phyloP scores from a whole-genome alignment of 1,140 invertebrate species.

The Pseudomyrmex concolor region DNA sequence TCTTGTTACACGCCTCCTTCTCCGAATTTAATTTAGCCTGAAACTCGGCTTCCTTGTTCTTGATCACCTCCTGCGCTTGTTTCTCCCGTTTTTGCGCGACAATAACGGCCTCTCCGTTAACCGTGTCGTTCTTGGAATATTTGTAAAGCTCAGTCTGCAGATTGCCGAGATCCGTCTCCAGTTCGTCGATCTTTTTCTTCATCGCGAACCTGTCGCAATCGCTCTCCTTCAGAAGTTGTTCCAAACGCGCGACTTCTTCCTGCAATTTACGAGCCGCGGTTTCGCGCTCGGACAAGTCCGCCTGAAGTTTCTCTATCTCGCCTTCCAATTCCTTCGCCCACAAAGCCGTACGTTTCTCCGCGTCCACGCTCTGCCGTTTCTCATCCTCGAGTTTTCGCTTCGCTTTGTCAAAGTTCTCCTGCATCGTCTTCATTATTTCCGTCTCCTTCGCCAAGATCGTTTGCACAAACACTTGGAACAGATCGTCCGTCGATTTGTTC shows the following conservation, averaged over 20 bases:
- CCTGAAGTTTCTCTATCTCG: conserved; percentile 79
- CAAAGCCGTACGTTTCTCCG: conserved; percentile 67
- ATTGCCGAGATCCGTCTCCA: conserved; percentile 74
- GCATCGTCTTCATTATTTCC: conserved; percentile 75
- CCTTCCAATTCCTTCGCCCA: conserved; percentile 77
- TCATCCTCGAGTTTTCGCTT: conserved; percentile 74
- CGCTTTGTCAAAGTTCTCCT: conserved; percentile 59
- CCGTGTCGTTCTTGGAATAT: conserved; percentile 41
- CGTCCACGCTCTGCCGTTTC: conserved; percentile 72
- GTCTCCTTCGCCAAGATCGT: conserved; percentile 77
- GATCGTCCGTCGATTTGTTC: conserved; percentile 68
- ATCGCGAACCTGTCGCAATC: conserved; percentile 75
- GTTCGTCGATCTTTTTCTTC: conserved; percentile 68
- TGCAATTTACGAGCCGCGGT: conserved; percentile 13
- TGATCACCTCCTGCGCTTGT: conserved; percentile 53
- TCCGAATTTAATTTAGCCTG: conserved; percentile 69
- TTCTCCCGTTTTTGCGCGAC: conserved; percentile 74
- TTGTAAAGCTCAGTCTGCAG: conserved; percentile 76
- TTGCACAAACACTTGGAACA: conserved; percentile 74
- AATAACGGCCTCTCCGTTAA: conserved; percentile 53
- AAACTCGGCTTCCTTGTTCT: conserved; percentile 74
- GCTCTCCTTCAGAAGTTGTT: conserved; percentile 66
- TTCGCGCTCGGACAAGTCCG: conserved; percentile 69
- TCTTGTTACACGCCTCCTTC: conserved; percentile 67
- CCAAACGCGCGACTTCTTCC: conserved; percentile 57